Percentiles rank a stretch among this genome's conserved stretches.
These are phyloP conservation scores for Spisula subtruncata DNA, from an alignment of 2,888 invertebrate genomes.

Conservation along the genomic window DNA sequence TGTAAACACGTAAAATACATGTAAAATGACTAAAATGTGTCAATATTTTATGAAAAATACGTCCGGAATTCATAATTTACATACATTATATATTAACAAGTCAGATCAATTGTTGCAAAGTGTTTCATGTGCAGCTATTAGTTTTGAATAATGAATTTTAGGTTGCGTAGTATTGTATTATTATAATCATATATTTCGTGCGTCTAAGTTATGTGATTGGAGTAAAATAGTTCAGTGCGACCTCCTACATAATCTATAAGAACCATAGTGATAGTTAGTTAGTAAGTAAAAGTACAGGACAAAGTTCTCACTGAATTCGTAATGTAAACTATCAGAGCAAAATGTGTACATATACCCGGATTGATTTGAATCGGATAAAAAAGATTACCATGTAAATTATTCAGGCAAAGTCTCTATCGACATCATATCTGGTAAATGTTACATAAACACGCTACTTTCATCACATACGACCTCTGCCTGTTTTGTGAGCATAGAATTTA, in stretches of 20 bases:
- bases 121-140: neutral
- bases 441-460: neutral
- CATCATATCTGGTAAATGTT: slow-evolving; percentile 1
- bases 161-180: neutral
- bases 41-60: too few species aligned
- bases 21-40: too few species aligned
- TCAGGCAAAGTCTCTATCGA: neutral
- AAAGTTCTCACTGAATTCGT: neutral
- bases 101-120: neutral
- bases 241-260: neutral
- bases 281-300: neutral
- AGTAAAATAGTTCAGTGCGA: neutral
- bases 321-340: neutral
- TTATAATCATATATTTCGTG: neutral
- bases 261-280: neutral
- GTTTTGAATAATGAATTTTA: neutral
- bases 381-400: slow-evolving; percentile 19
- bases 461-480: slow-evolving; percentile 82
- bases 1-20: too few species aligned
- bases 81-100: too few species aligned
- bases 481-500: slow-evolving; percentile 87
- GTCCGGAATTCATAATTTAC: too few species aligned
- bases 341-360: neutral
- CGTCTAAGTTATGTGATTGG: neutral
- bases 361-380: neutral